Evolutionary conservation across 1,140 invertebrate genomes (phyloP), one percentile per base, ranked within the genome.

Genomic region (Ips typographus): DNA sequence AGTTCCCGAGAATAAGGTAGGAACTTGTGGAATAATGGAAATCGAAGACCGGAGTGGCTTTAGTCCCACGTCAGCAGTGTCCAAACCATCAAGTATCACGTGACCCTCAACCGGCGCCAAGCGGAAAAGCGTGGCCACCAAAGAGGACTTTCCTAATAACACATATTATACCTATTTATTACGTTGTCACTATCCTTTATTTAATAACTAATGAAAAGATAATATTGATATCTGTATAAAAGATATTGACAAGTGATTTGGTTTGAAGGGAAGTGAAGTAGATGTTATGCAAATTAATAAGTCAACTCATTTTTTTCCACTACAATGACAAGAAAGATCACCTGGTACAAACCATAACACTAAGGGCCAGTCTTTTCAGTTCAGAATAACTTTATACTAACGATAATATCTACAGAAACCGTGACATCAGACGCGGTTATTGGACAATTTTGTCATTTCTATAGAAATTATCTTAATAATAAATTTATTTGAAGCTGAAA

Each of bases 11-110:
- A 95, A 96, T 0, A 95, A 81, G 1, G 94, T 87, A 1, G 92
- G 92, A 68, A 89, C 90, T 81, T 95, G 93, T 3, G 94, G 94
- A 72, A 94, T 93, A 44, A 94, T 92, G 1, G 91, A 89, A n/a
- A 95, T 88, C 62, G 86, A 86, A 1, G 85, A 84, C 57, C 94
- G 82, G 1, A 96, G 80, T n/a, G 89, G 85, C 57, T 88, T 85
- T 4, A 95, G 78, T 0, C 87, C 85, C 43, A 95, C 80, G 1
- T 76, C 79, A 2, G 81, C 81, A 0, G 87, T 89, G 67, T 93
- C 85, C 1, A 88, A 78, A 4, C 80, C 86, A 77, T 95, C 94
- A 56, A 95, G 90, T 56, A 82, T 79, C 39, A 95, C 89, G 4
- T 85, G 78, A 0, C 91, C 91, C 44, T 88, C 86, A 5, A 91